Evolutionary conservation across 2,113 vertebrate genomes (phyloP).

Genomic region (Coryphaenoides rupestris): DNA sequence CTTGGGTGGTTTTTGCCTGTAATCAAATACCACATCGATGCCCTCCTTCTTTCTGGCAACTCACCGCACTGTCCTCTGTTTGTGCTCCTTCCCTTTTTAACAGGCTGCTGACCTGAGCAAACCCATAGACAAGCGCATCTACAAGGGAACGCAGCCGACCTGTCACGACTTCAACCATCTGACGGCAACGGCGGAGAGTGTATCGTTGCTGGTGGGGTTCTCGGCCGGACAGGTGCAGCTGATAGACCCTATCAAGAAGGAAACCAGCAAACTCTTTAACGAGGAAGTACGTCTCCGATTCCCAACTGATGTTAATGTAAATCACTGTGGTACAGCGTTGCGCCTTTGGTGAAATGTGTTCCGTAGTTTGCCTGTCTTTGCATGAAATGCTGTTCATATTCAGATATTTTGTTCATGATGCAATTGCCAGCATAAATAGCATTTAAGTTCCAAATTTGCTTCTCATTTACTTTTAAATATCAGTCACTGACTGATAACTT

Average conservation of each 20-base stretch:
- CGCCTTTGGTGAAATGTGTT: background rate
- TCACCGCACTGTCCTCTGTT: background rate
- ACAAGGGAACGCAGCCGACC: constrained; percentile 99
- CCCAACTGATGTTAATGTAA: background rate
- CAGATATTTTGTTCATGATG: too few species aligned
- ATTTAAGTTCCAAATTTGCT: too few species aligned
- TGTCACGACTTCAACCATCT: constrained; percentile 99
- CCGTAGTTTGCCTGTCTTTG: too few species aligned
- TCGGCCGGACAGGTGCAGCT: constrained; percentile 98
- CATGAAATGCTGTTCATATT: too few species aligned
- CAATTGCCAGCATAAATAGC: too few species aligned
- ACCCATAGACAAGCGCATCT: constrained; percentile 99
- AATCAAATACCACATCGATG: background rate
- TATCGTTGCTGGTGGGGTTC: constrained; percentile 97
- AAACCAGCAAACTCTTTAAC: constrained; percentile 99
- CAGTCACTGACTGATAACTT: too few species aligned
- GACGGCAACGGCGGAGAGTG: constrained; percentile 95
- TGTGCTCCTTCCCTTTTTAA: constrained; percentile 6
- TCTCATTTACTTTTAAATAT: too few species aligned
- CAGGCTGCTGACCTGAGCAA: constrained; percentile 98
- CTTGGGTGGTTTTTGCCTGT: too few species aligned
- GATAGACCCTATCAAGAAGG: constrained; percentile 99
- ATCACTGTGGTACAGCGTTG: background rate
- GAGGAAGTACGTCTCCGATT: constrained; percentile 86
- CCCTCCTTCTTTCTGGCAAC: background rate